A percentile compares a stretch with the other conserved stretches of the same genome.
These are phyloP conservation scores for Heliangelus exortis DNA, from an alignment of 2,797 vertebrate species.

Conservation along the genomic window DNA sequence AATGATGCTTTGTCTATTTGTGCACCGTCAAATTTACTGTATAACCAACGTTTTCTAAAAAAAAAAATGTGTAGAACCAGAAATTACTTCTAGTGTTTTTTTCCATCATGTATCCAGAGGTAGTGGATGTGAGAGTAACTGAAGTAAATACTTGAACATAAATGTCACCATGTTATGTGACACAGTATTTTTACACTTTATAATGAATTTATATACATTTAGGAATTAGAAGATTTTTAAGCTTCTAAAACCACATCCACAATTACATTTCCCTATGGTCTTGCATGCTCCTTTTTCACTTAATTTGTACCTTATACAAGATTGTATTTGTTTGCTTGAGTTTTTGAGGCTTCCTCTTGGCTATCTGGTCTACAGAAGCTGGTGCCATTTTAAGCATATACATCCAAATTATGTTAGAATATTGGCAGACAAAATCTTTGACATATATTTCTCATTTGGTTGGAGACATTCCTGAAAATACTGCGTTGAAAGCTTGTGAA, in stretches of 20 bases:
- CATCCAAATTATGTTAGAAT: neutral
- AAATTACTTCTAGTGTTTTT: neutral
- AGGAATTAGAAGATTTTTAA: neutral
- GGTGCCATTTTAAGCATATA: neutral
- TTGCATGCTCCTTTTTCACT: conserved; percentile 2
- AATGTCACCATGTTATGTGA: neutral
- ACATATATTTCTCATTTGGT: neutral
- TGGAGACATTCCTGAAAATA: neutral
- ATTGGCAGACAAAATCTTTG: neutral
- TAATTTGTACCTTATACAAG: neutral
- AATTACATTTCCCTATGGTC: neutral
- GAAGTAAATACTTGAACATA: neutral
- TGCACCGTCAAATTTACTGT: conserved; percentile 39
- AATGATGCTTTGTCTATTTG: conserved; percentile 55
- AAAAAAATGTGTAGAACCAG: neutral
- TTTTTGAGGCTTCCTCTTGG: neutral
- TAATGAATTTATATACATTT: neutral
- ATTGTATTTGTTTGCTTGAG: neutral
- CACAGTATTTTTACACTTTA: neutral
- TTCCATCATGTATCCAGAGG: neutral
- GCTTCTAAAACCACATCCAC: neutral
- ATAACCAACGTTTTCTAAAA: neutral
- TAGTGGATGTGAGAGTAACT: neutral
- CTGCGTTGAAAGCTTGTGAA: neutral
- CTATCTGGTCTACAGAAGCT: neutral